Evolutionary conservation across 1,140 invertebrate species (phyloP).

Genomic region (Ctenoplectra terminalis): DNA sequence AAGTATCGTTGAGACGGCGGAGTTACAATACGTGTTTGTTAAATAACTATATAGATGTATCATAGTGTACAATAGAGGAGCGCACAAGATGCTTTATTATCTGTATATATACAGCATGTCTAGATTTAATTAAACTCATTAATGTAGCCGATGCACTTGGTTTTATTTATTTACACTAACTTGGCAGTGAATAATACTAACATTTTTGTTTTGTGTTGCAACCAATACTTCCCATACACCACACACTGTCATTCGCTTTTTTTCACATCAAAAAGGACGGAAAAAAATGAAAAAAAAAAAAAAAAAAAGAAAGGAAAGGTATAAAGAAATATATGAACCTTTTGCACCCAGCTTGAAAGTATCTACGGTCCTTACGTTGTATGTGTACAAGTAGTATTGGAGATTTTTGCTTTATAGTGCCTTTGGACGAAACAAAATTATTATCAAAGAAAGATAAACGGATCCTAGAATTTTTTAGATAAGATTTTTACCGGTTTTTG

Average conservation of each 20-base stretch:
- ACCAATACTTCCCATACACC: neutral
- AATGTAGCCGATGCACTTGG: slow-evolving; percentile 70
- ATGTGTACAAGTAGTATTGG: neutral
- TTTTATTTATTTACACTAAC: slow-evolving; percentile 76
- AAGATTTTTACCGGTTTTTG: neutral
- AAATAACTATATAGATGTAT: slow-evolving; percentile 45
- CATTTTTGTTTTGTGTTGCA: slow-evolving; percentile 31
- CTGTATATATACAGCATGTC: slow-evolving; percentile 74
- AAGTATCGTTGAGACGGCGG: neutral
- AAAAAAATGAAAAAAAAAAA: neutral
- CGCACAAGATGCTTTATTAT: slow-evolving; percentile 61
- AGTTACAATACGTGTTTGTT: slow-evolving; percentile 5
- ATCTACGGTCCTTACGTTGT: neutral
- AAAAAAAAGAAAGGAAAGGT: neutral
- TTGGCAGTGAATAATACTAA: slow-evolving; percentile 40
- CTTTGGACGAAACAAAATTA: neutral
- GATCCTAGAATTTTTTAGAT: neutral
- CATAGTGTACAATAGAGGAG: slow-evolving; percentile 46
- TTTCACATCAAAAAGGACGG: neutral
- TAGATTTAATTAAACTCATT: slow-evolving; percentile 75
- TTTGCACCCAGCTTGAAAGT: slow-evolving; percentile 5
- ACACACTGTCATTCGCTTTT: neutral
- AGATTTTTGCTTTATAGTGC: neutral
- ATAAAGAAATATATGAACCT: neutral
- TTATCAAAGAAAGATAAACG: neutral